Evolutionary conservation across 2,888 invertebrate species (phyloP).

Genomic region (Temnothorax rugatulus): DNA sequence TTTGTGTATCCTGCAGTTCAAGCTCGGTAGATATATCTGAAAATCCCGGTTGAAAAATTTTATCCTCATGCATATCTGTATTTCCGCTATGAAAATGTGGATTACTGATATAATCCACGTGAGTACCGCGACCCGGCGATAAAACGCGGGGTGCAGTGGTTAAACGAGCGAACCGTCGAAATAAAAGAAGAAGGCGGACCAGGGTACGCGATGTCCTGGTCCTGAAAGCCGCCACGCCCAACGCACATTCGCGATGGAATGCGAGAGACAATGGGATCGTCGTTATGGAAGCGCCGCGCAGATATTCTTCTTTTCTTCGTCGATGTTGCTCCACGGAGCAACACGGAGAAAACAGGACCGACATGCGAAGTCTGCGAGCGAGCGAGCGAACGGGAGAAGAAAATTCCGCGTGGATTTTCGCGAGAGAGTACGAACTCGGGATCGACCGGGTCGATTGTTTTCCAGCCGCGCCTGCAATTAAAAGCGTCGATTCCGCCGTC

Average conservation of each 20-base stretch:
- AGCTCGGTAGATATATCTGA: not conserved
- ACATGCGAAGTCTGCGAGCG: not conserved
- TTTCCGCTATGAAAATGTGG: not conserved
- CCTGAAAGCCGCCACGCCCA: slow-evolving; percentile 69
- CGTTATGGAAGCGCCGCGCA: slow-evolving; percentile 69
- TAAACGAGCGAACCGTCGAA: slow-evolving; percentile 24
- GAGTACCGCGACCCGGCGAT: slow-evolving; percentile 3
- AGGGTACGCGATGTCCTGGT: slow-evolving; percentile 69
- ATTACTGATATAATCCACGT: slow-evolving; percentile 34
- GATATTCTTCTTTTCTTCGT: slow-evolving; percentile 71
- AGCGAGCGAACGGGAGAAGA: slow-evolving; percentile 54
- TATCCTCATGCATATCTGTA: not conserved
- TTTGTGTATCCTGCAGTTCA: not conserved
- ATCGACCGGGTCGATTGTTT: slow-evolving; percentile 63
- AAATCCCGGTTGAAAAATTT: not conserved
- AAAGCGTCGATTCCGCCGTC: slow-evolving; percentile 82
- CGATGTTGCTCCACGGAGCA: slow-evolving; percentile 76
- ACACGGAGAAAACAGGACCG: slow-evolving; percentile 58
- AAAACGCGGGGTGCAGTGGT: slow-evolving; percentile 22
- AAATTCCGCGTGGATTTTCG: slow-evolving; percentile 31
- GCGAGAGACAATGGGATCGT: slow-evolving; percentile 77
- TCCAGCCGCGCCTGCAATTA: slow-evolving; percentile 77
- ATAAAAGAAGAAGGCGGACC: slow-evolving; percentile 59
- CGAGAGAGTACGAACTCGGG: slow-evolving; percentile 65
- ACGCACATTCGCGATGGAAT: slow-evolving; percentile 71